Percentiles rank a stretch among this genome's conserved stretches.
These are phyloP conservation scores for Bergia sp. DNA, from an alignment of 92 coral and sea anemone genomes.

Conservation along the genomic window DNA sequence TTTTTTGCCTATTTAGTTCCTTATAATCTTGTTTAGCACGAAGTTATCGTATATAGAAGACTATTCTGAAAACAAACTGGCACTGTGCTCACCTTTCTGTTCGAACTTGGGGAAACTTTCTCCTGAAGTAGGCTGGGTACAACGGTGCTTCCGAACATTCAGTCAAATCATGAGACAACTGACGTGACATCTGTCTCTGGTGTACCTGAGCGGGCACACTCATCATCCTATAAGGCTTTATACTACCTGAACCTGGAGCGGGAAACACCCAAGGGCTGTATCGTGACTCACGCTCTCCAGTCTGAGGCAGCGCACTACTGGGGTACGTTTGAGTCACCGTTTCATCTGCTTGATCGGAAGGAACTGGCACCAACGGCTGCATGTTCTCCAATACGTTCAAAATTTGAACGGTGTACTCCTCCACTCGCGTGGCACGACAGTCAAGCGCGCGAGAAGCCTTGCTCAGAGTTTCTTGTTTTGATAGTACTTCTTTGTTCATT, in stretches of 20 bases:
- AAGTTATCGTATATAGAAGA: too few relatives aligned
- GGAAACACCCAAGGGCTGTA: conserved; percentile 41
- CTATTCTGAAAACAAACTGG: neutral
- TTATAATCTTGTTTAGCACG: too few relatives aligned
- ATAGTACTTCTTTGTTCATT: conserved; percentile 48
- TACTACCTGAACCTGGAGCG: conserved; percentile 54
- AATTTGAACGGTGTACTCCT: conserved; percentile 77
- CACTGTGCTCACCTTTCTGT: conserved; percentile 18
- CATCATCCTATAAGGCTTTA: conserved; percentile 67
- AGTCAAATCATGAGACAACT: conserved; percentile 18
- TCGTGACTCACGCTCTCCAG: neutral
- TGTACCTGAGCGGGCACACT: conserved; percentile 84
- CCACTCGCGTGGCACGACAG: conserved; percentile 64
- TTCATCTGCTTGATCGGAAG: conserved; percentile 32
- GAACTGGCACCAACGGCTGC: conserved; percentile 31
- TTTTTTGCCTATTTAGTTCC: too few relatives aligned
- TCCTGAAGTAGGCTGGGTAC: conserved; percentile 14
- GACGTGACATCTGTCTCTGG: conserved; percentile 48
- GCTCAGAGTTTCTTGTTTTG: conserved; percentile 54
- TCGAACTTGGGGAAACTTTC: conserved; percentile 51
- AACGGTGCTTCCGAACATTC: neutral
- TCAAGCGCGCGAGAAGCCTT: conserved; percentile 61
- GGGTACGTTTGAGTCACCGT: neutral
- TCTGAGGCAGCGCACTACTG: conserved; percentile 17
- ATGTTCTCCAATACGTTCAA: conserved; percentile 74